Conservation (phyloP, 2,113 vertebrate genomes). For the Ovis aries region ARS-UI_Ramb_v3.0 NC_056054.1:171145001-171145500, state of each 20-base stretch:
- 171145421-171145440: background rate
- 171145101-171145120: background rate
- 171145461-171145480: background rate
- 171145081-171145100: background rate
- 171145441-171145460: background rate
- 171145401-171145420: background rate
- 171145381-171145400: background rate
- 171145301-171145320: background rate
- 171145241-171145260: background rate
- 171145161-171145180: background rate
- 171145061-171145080: background rate
- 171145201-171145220: background rate
- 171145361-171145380: background rate
- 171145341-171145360: background rate
- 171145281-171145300: background rate
- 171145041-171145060: background rate
- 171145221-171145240: background rate
- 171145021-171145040: background rate
- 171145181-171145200: conserved; percentile 10
- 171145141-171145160: background rate
- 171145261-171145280: background rate
- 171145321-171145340: background rate
- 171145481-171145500: background rate
- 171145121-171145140: background rate
- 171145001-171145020: background rate